These are phyloP conservation scores for Vespertilio murinus DNA, from an alignment of 2,797 vertebrate genomes.

Conservation along the genomic window DNA sequence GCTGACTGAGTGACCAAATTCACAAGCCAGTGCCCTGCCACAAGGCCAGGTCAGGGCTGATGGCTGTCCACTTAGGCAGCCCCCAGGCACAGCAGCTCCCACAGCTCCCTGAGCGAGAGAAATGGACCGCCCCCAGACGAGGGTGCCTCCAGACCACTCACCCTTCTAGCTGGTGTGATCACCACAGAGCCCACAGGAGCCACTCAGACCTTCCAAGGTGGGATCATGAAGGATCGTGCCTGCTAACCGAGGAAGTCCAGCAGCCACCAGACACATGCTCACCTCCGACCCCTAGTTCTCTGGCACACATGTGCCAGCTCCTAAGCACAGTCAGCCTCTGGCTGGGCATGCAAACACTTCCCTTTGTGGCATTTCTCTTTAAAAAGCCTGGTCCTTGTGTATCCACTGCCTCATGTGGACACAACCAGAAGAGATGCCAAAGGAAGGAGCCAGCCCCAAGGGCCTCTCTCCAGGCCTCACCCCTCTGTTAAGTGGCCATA, in stretches of 20 bases:
- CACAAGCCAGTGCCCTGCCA: neutral
- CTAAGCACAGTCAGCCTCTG: neutral
- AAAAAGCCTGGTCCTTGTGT: neutral
- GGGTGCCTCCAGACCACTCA: neutral
- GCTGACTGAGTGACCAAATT: neutral
- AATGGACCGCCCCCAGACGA: neutral
- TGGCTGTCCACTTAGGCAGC: neutral
- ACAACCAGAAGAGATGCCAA: too few species aligned
- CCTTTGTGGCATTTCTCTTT: rapidly evolving
- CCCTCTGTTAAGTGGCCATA: neutral
- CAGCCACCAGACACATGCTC: rapidly evolving
- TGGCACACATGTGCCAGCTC: neutral
- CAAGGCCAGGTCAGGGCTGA: neutral
- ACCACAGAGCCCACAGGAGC: rapidly evolving
- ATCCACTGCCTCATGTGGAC: rapidly evolving
- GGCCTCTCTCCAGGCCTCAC: neutral
- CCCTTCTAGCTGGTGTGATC: neutral
- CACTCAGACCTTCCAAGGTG: neutral
- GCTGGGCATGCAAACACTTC: rapidly evolving
- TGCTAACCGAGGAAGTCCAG: neutral
- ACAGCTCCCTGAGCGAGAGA: neutral
- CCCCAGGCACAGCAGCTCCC: neutral
- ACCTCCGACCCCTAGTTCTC: neutral
- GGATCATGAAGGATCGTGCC: neutral
- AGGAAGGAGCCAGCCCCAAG: rapidly evolving